phyloP scores from a whole-genome alignment of 2,113 vertebrate species.

The Typhlomys cinereus region DNA sequence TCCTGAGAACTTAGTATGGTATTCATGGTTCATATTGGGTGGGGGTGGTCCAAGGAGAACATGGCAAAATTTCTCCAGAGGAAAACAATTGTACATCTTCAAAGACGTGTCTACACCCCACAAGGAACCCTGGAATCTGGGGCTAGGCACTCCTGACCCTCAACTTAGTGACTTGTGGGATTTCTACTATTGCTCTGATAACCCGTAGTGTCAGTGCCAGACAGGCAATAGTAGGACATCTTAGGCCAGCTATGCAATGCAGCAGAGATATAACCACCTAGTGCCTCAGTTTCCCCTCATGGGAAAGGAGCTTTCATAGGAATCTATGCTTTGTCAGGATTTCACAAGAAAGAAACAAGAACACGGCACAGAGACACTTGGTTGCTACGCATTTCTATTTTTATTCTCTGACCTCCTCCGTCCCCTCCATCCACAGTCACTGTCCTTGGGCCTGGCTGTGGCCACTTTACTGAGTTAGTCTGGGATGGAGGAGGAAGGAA shows the following conservation, averaged over 20 bases:
- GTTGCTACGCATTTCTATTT: rapidly evolving
- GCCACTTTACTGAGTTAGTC: neutral
- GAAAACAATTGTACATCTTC: neutral
- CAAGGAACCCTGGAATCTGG: neutral
- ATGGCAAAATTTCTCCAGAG: neutral
- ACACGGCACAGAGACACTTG: neutral
- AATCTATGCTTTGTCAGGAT: neutral
- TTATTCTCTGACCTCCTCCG: rapidly evolving
- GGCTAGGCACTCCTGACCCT: neutral
- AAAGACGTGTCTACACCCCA: neutral
- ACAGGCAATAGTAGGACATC: neutral
- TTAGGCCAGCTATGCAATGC: neutral
- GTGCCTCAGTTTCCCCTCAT: neutral
- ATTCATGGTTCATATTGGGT: no score
- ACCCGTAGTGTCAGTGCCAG: neutral
- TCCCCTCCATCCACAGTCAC: neutral
- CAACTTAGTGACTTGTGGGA: no score
- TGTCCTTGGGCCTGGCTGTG: neutral
- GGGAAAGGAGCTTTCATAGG: neutral
- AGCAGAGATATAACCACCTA: neutral
- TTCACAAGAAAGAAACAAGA: neutral
- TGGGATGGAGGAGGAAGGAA: neutral
- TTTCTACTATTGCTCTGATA: rapidly evolving
- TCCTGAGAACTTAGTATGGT: no score
- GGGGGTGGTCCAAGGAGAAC: no score